A percentile compares a stretch with the other conserved stretches of the same genome.
These are phyloP conservation scores for Volucella bombylans DNA, from an alignment of 2,888 invertebrate species.

Conservation along the genomic window DNA sequence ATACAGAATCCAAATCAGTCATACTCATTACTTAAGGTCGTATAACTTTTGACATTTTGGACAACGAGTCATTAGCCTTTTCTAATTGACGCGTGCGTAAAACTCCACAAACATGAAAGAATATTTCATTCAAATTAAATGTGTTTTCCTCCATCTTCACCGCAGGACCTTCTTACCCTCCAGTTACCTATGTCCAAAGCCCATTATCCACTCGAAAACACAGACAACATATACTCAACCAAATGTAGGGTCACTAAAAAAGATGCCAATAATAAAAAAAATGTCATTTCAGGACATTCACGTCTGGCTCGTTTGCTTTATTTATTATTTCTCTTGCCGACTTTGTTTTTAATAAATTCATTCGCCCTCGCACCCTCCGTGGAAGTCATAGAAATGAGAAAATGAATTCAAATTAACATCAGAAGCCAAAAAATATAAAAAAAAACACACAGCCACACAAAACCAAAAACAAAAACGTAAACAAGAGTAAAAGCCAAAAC, in stretches of 20 bases:
- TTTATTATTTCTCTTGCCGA: neutral
- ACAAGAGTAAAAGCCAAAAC: slow-evolving; percentile 8
- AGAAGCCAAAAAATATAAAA: slow-evolving; percentile 8
- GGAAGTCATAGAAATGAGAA: slow-evolving; percentile 5
- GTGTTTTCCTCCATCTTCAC: no score
- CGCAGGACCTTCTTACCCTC: no score
- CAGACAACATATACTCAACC: neutral
- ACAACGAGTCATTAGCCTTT: no score
- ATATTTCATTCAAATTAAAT: no score
- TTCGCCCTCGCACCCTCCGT: neutral
- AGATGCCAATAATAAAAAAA: neutral
- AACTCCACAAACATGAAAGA: no score
- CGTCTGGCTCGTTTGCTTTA: slow-evolving; percentile 13
- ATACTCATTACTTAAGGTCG: no score
- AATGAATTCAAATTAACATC: slow-evolving; percentile 54
- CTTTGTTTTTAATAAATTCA: slow-evolving; percentile 12
- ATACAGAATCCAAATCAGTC: no score
- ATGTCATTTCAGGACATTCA: neutral
- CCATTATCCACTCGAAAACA: slow-evolving; percentile 8
- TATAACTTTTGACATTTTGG: no score
- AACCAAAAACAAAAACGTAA: neutral
- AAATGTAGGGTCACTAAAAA: neutral
- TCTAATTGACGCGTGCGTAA: no score
- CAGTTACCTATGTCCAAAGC: neutral
- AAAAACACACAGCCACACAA: neutral